phyloP scores from a whole-genome alignment of 2,113 vertebrate genomes.

The Ahaetulla prasina region DNA sequence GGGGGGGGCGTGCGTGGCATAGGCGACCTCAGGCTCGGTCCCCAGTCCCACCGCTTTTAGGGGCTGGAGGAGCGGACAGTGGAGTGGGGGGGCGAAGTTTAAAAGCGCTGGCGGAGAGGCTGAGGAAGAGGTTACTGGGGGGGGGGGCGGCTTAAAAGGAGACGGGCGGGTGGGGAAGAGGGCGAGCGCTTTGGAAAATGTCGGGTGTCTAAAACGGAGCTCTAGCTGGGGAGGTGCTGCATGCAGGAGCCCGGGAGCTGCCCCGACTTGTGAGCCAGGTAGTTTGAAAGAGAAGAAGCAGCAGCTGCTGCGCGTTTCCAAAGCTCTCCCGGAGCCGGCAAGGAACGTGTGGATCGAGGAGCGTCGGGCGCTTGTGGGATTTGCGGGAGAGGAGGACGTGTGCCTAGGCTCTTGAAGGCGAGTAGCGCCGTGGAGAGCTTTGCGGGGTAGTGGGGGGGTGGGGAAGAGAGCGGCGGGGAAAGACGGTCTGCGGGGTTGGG shows the following conservation, averaged over 20 bases:
- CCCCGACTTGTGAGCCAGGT: too few species aligned
- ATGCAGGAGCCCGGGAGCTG: neutral
- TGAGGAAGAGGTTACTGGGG: neutral
- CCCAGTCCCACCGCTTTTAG: neutral
- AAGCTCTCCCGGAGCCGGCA: neutral
- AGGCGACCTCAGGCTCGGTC: neutral
- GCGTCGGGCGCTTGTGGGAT: neutral
- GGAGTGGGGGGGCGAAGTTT: neutral
- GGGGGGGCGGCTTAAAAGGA: neutral
- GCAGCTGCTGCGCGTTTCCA: neutral
- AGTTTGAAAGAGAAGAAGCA: neutral
- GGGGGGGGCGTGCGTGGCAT: neutral
- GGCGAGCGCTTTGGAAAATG: neutral
- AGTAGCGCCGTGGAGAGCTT: neutral
- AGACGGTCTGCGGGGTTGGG: neutral
- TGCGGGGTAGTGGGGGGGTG: too few species aligned
- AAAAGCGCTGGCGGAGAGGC: neutral
- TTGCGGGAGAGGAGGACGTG: neutral
- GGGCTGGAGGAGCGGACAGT: constrained; percentile 6
- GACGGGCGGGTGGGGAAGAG: neutral
- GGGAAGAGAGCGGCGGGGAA: neutral
- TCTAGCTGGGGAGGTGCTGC: neutral
- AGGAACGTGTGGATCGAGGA: neutral
- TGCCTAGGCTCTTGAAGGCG: too few species aligned
- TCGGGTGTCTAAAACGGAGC: neutral